These are phyloP conservation scores for Steinernema feltiae DNA, from an alignment of 1,140 invertebrate species.

Conservation along the genomic window DNA sequence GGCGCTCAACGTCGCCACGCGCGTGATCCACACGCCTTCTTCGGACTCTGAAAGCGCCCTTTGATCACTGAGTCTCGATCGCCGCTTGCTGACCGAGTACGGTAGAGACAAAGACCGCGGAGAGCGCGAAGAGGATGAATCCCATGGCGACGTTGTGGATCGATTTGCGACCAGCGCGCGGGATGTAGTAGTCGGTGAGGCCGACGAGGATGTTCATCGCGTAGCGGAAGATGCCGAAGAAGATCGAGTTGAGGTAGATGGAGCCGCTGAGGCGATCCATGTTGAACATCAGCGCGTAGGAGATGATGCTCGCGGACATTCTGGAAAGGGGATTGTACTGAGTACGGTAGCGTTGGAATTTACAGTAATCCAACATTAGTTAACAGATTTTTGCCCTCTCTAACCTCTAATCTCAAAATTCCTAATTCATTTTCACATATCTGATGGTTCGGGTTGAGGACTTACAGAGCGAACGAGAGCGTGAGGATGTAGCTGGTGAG, in stretches of 20 bases:
- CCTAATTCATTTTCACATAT: no score
- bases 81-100: background rate
- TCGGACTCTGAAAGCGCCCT: background rate
- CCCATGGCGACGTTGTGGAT: slow-evolving; percentile 17
- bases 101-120: background rate
- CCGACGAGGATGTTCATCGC: slow-evolving; percentile 12
- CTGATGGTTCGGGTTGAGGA: no score
- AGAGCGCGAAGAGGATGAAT: background rate
- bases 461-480: background rate
- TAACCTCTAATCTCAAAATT: no score
- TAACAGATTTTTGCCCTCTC: no score
- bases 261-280: slow-evolving; percentile 22
- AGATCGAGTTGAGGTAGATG: slow-evolving; percentile 16
- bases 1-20: slow-evolving; percentile 30
- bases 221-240: slow-evolving; percentile 20
- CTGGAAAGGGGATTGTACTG: background rate
- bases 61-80: no score
- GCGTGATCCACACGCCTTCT: slow-evolving; percentile 22
- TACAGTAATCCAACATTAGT: no score
- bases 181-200: slow-evolving; percentile 11
- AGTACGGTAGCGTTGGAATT: background rate
- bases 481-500: background rate
- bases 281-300: slow-evolving; percentile 22
- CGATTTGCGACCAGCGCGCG: background rate
- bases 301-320: slow-evolving; percentile 11